Evolutionary conservation across 1,140 invertebrate species (phyloP).

Genomic region (Drosophila sulfurigaster): DNA sequence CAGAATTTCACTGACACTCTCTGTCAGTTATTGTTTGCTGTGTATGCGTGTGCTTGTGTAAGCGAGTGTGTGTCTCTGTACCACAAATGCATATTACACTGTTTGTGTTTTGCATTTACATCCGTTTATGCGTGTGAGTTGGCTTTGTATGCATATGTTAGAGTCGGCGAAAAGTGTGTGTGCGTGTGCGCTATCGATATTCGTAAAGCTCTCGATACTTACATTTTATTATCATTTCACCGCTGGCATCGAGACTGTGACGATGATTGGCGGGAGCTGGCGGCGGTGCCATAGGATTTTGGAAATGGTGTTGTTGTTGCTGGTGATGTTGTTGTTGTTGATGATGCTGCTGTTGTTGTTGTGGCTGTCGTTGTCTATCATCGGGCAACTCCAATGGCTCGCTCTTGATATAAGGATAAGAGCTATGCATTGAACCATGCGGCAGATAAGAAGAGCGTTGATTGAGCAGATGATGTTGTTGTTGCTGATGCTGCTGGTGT

Average conservation of each 20-base stretch:
- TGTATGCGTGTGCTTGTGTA: background rate
- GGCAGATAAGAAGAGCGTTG: constrained; percentile 69
- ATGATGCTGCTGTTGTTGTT: constrained; percentile 32
- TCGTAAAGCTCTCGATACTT: constrained; percentile 51
- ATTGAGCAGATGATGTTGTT: constrained; percentile 49
- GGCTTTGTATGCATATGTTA: background rate
- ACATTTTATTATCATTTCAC: constrained; percentile 79
- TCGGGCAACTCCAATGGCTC: constrained; percentile 59
- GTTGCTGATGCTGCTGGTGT: constrained; percentile 46
- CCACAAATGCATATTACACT: constrained; percentile 35
- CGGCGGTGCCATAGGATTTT: constrained; percentile 69
- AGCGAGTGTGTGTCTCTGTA: constrained; percentile 18
- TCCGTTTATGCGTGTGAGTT: constrained; percentile 8
- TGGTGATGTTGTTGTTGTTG: constrained; percentile 40
- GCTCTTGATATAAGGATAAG: constrained; percentile 74
- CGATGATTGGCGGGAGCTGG: constrained; percentile 61
- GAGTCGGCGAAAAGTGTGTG: background rate
- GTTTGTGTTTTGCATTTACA: constrained; percentile 25
- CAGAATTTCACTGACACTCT: constrained; percentile 15
- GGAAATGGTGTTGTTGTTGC: constrained; percentile 39
- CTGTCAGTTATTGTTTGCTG: constrained; percentile 14
- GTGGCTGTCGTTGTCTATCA: constrained; percentile 40
- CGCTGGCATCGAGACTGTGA: constrained; percentile 39
- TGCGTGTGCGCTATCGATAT: constrained; percentile 43
- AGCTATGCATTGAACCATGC: constrained; percentile 58